These are phyloP conservation scores for Buphagus erythrorhynchus DNA, from an alignment of 2,797 vertebrate genomes.

Conservation along the genomic window DNA sequence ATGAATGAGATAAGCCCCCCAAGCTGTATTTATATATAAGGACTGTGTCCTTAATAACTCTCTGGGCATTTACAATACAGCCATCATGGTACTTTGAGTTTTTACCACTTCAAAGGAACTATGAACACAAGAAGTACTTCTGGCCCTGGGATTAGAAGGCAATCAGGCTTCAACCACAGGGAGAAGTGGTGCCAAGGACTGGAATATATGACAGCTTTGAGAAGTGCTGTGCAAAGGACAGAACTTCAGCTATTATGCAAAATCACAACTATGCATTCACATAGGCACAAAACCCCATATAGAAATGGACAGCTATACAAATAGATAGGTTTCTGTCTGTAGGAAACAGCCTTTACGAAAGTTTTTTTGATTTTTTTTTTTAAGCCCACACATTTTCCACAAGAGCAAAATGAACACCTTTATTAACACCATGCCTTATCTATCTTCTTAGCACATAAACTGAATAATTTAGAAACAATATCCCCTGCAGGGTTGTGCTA, in stretches of 20 bases:
- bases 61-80: background rate
- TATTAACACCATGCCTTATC: background rate
- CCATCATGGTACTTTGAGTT: background rate
- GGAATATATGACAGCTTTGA: background rate
- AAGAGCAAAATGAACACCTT: background rate
- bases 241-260: background rate
- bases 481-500: background rate
- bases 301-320: background rate
- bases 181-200: background rate
- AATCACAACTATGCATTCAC: background rate
- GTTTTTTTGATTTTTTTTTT: too few relatives aligned
- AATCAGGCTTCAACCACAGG: background rate
- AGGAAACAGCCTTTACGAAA: background rate
- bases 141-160: background rate
- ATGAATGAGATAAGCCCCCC: background rate
- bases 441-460: background rate
- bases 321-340: background rate
- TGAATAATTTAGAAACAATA: conserved; percentile 49
- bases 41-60: background rate
- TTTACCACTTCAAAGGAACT: background rate
- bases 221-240: background rate
- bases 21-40: background rate
- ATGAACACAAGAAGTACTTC: background rate
- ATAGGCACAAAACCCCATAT: accelerated
- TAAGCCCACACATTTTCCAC: background rate